Base-by-base conservation (phyloP, 2,888 invertebrate species). In the Lepidocyrtoides sp. region DNA sequence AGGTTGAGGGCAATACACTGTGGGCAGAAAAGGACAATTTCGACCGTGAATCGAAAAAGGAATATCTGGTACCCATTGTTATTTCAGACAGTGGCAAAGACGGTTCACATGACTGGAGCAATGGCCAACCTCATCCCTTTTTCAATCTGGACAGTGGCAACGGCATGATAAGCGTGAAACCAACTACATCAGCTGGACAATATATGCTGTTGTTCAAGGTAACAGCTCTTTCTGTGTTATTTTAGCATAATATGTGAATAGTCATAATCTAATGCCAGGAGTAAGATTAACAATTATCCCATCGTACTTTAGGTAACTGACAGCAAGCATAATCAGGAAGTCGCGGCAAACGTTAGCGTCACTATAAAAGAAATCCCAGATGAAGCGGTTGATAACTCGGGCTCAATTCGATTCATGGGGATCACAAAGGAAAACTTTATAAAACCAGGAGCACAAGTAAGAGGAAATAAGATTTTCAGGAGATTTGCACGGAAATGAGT, bases 351-450 rank as follows among this genome's bases (percentile, higher is more conserved):
- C 36, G 99, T 99, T 0, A 97, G 97, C 89, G 98, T 99, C 0
- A 97, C 97, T 0, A 97, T 99, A 5, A 97, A 97, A 94, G 97
- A 97, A 93, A 97, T 99, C 48, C 97, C 98, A 0, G 98, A 98
- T 95, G 98, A 98, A 95, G 99, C 99, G 0, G 98, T 99, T 0
- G 96, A 97, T 91, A 98, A 97, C 95, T 98, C 99, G 0, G 99
- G 99, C 0, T 99, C 99, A 0, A 97, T 99, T 83, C 96, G 99
- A 20, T 97, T 98, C 94, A 95, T 96, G 54, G 98, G 98, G 84
- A 96, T 97, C 23, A 97, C 97, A 2, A 98, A 98, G 72, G 98
- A 98, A 94, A 97, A 98, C 91, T 99, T 99, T 95, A 97, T 99
- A 69, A 93, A 92, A 75, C 93, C 93, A 14, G 93, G n/a, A n/a